Conservation (phyloP, 2,797 vertebrate genomes). For the Thunnus albacares region DNA sequence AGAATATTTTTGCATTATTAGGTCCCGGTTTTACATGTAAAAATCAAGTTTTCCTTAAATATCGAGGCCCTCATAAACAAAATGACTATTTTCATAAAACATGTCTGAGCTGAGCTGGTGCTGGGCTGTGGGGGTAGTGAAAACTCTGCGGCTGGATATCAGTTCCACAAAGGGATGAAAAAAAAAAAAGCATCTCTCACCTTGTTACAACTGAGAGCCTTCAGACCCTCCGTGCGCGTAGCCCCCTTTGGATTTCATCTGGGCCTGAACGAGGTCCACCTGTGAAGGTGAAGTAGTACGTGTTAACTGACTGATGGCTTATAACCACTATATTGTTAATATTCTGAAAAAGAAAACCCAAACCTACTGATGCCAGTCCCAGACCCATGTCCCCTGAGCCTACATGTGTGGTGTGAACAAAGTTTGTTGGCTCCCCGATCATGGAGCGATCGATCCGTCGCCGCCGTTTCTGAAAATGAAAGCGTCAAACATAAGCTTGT, state of each 20-base stretch:
- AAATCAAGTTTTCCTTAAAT: not conserved
- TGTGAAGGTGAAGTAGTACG: conserved; percentile 64
- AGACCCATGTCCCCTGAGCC: conserved; percentile 88
- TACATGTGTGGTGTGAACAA: conserved; percentile 91
- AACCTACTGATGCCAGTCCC: conserved; percentile 80
- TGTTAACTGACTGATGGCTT: not conserved
- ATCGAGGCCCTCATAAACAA: no score
- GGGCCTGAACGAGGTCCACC: conserved; percentile 89
- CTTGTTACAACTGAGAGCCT: conserved; percentile 83
- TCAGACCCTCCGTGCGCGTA: conserved; percentile 82
- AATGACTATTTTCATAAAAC: not conserved
- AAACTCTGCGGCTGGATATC: conserved; percentile 2
- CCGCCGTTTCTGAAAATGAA: conserved; percentile 85
- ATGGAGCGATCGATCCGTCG: conserved; percentile 90
- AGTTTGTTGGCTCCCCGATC: conserved; percentile 93
- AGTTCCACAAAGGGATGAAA: not conserved
- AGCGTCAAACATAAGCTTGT: not conserved
- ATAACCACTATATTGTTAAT: not conserved
- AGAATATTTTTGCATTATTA: not conserved
- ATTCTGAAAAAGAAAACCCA: not conserved
- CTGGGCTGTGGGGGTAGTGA: conserved; percentile 13
- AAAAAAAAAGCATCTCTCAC: conserved; percentile 54
- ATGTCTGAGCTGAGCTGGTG: not conserved
- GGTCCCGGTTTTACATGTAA: not conserved
- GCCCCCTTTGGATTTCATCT: conserved; percentile 94